Evolutionary conservation across 2,113 vertebrate genomes (phyloP).

Genomic region (Stictonetta naevosa): DNA sequence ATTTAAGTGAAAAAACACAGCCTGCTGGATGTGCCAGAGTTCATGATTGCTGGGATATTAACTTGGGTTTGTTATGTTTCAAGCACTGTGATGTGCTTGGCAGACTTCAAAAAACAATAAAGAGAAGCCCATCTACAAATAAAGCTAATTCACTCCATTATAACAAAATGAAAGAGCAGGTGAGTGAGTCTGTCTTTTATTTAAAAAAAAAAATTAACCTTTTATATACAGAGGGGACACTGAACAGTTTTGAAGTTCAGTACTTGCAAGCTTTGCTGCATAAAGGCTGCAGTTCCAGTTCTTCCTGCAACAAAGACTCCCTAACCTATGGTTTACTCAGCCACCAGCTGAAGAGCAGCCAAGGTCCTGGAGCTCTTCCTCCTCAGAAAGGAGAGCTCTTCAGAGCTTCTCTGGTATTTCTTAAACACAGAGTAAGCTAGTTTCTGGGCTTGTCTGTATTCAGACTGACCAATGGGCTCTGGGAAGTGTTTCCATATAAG

Average conservation of each 20-base stretch:
- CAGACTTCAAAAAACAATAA: not conserved
- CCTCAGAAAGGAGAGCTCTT: not conserved
- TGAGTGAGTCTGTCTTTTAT: not conserved
- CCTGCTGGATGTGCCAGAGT: not conserved
- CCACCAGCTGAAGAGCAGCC: not conserved
- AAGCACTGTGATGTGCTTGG: not conserved
- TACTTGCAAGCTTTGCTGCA: not conserved
- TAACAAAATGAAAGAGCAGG: not conserved
- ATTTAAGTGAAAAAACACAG: not conserved
- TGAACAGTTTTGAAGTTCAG: not conserved
- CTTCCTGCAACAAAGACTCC: not conserved
- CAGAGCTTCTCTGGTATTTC: conserved; percentile 1
- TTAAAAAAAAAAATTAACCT: not conserved
- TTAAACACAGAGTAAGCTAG: not conserved
- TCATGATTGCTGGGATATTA: not conserved
- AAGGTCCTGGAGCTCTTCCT: conserved; percentile 12
- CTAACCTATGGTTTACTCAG: not conserved
- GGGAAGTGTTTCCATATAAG: conserved; percentile 37
- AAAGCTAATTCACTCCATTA: not conserved
- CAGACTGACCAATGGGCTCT: not conserved
- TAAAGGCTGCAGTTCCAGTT: conserved; percentile 30
- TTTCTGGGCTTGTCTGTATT: not conserved
- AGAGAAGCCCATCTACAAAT: not conserved
- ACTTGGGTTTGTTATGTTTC: not conserved
- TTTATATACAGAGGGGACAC: not conserved